Evolutionary conservation across 2,113 vertebrate genomes (phyloP), one percentile per base, ranked within the genome.

Genomic region (Isurus oxyrinchus): DNA sequence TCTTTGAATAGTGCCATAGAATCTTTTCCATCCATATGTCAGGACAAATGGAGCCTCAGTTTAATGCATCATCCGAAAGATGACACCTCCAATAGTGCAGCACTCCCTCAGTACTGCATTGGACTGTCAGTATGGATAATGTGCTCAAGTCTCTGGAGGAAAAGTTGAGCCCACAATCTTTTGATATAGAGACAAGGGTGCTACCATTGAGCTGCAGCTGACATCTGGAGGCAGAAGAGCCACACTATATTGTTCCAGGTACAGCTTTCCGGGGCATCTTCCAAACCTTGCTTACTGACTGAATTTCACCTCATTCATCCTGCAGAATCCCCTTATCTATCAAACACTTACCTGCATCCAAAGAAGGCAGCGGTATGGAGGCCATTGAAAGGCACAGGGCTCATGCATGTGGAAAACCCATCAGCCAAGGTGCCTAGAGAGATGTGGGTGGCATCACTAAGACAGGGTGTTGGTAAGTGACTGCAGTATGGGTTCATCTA

Each of bases 251-350:
- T 69, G 44, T 95, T 49, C 2, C 35, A 59, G 0, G 59, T 21
- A 61, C 57, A n/a, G 57, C 57, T 93, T 35, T 31, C 27, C 57
- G n/a, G 57, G 16, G 35, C 57, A 59, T 61, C 31, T n/a, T 61
- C n/a, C 31, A 93, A 72, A 21, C 19, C 57, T 35, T 55, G n/a
- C 44, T 31, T 95, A 44, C 23, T 72, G 23, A 53, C 66, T 40
- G 27, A 72, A 67, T 95, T 35, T 25, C 49, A 66, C 63, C 63
- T 95, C 66, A 7, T 94, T 97, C 93, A 96, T 81, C 97, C 96
- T 97, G 31, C 0, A 99, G 99, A 98, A 97, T 99, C 99, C 96
- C 99, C 99, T 0, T 99, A 99, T 97, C 97, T 98, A 96, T 98
- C 98, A 49, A 98, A 98, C 96, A 97, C 98, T 96, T 98, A 97